Evolutionary conservation across 1,140 invertebrate genomes (phyloP).

Genomic region (Hormaphis cornu): DNA sequence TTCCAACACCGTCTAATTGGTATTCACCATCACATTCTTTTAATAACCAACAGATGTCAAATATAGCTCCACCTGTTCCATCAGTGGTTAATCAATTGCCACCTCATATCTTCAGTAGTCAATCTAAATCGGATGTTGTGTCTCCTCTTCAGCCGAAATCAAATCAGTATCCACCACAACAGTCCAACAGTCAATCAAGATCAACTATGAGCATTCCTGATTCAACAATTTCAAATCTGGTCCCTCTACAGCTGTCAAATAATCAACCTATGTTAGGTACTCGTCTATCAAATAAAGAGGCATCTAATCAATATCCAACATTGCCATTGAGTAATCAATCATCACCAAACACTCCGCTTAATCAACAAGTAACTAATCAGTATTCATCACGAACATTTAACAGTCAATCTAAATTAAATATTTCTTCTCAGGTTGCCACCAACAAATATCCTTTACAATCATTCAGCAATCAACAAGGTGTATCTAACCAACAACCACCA

Average conservation of each 20-base stretch:
- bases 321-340: not conserved
- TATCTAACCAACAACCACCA: not conserved
- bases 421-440: not conserved
- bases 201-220: not conserved
- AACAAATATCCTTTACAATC: constrained; percentile 2
- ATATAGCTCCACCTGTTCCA: not conserved
- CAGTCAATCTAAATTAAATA: not conserved
- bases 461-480: not conserved
- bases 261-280: not conserved
- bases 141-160: not conserved
- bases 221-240: not conserved
- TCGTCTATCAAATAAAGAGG: not conserved
- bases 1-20: not conserved
- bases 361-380: not conserved
- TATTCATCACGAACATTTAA: not conserved
- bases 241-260: not conserved
- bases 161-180: not conserved
- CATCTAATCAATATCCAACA: not conserved
- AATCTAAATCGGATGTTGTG: not conserved
- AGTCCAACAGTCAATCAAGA: not conserved
- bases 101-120: not conserved
- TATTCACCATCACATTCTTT: not conserved
- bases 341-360: not conserved
- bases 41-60: not conserved
- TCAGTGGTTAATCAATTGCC: not conserved